phyloP scores from a whole-genome alignment of 2,797 vertebrate genomes.

The Gymnothorax reevesii region DNA sequence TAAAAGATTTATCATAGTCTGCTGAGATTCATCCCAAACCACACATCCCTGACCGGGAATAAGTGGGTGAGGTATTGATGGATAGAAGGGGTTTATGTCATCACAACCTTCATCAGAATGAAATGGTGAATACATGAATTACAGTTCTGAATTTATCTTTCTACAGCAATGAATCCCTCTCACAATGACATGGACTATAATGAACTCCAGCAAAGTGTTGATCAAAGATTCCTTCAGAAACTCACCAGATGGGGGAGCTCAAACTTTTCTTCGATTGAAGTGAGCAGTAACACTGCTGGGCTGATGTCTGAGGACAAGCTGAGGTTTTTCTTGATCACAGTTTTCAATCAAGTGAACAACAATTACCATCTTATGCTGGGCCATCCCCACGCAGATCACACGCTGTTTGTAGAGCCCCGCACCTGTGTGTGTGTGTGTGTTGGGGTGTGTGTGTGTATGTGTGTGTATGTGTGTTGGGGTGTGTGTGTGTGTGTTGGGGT shows the following conservation, averaged over 20 bases:
- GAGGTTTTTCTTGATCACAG: background rate
- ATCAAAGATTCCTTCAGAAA: background rate
- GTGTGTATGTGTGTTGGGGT: no score
- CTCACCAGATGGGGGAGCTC: background rate
- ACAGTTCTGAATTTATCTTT: background rate
- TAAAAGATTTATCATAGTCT: background rate
- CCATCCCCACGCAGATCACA: no score
- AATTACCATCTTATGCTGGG: no score
- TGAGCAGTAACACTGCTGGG: background rate
- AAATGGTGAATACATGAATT: background rate
- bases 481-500: no score
- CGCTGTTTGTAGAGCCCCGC: no score
- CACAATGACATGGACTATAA: background rate
- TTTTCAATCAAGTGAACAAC: no score
- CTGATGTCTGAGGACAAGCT: background rate
- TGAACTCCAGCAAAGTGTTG: background rate
- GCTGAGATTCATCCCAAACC: no score
- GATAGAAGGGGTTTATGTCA: no score
- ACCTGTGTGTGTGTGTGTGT: no score
- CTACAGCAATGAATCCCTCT: background rate
- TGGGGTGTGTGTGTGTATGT: no score
- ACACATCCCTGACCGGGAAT: no score
- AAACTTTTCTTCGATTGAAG: background rate
- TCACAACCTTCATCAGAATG: background rate
- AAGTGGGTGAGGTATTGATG: no score